Evolutionary conservation across 2,113 vertebrate species (phyloP).

Genomic region (Cichladusa arquata): DNA sequence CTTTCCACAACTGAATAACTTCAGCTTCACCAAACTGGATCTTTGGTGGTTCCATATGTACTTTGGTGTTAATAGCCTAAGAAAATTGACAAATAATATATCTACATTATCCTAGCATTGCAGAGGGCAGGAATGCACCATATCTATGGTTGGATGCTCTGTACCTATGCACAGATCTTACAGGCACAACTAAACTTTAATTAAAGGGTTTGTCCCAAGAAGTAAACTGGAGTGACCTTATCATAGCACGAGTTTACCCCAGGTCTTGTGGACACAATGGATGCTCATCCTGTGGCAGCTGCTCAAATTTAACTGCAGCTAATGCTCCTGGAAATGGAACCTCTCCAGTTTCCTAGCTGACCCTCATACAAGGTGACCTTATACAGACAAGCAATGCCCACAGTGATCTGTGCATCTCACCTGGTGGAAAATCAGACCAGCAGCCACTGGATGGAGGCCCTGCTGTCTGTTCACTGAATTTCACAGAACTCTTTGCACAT

Average conservation of each 20-base stretch:
- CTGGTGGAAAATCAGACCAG: not conserved
- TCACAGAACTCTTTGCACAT: not conserved
- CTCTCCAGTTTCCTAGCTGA: not conserved
- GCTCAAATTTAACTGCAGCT: not conserved
- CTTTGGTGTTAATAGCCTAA: not conserved
- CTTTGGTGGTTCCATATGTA: not conserved
- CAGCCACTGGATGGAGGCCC: not conserved
- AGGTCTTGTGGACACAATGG: accelerated
- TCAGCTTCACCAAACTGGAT: not conserved
- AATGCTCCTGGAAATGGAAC: not conserved
- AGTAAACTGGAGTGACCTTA: not conserved
- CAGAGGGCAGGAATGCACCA: accelerated
- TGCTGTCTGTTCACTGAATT: not conserved
- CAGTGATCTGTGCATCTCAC: not conserved
- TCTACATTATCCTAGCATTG: not conserved
- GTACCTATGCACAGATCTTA: not conserved
- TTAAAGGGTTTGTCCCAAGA: not conserved
- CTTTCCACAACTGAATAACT: not conserved
- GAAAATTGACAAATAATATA: not conserved
- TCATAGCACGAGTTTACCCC: not conserved
- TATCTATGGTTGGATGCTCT: not conserved
- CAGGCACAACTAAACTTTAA: not conserved
- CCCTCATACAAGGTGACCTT: not conserved
- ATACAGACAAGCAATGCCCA: not conserved
- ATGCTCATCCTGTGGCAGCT: not conserved